These are phyloP conservation scores for Anodontia alba DNA, from an alignment of 2,888 invertebrate species.

Conservation along the genomic window DNA sequence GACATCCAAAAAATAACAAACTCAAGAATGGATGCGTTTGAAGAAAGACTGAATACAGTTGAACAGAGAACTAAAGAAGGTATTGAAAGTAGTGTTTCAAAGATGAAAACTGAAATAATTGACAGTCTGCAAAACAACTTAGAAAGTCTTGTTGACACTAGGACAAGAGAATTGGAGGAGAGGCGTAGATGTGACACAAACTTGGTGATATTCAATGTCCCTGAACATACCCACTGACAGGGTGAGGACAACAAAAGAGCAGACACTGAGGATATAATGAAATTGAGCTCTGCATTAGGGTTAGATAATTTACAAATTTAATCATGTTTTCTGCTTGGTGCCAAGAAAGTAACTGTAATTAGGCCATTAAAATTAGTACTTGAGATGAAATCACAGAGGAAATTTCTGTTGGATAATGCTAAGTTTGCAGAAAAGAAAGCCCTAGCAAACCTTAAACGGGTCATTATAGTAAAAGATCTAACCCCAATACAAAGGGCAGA, in stretches of 20 bases:
- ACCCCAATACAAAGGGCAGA: no score
- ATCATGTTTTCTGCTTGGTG: not conserved
- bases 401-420: not conserved
- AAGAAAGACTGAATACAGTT: not conserved
- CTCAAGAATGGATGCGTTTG: not conserved
- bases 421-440: not conserved
- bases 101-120: not conserved
- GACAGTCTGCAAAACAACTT: not conserved
- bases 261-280: not conserved
- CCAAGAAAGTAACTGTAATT: not conserved
- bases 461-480: not conserved
- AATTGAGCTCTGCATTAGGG: not conserved
- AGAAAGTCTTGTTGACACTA: not conserved
- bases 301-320: not conserved
- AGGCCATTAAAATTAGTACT: not conserved
- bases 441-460: not conserved
- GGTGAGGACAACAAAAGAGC: not conserved
- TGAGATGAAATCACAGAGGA: not conserved
- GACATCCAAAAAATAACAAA: not conserved
- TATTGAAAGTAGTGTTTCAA: not conserved
- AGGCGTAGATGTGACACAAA: not conserved
- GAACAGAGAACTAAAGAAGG: not conserved
- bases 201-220: not conserved
- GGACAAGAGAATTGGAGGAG: not conserved
- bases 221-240: not conserved